phyloP scores from a whole-genome alignment of 1,140 invertebrate genomes.

The Eriocheir sinensis region DNA sequence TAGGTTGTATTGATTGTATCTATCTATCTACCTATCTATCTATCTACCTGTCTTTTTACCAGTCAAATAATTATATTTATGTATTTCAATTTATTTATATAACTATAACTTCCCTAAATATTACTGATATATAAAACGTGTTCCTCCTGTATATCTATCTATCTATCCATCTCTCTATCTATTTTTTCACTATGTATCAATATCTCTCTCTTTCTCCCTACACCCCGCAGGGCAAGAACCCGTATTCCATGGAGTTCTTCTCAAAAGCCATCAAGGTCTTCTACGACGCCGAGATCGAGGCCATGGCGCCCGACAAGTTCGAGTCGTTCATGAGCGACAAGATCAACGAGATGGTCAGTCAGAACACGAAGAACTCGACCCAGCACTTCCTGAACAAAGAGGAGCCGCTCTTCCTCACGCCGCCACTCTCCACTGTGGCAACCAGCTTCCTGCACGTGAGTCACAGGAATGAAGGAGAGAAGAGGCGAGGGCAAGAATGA shows the following conservation, averaged over 20 bases:
- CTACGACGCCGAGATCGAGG: constrained; percentile 59
- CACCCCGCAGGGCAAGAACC: constrained; percentile 44
- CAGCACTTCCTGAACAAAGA: constrained; percentile 36
- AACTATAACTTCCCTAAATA: no score
- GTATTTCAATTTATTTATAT: no score
- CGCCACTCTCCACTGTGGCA: constrained; percentile 63
- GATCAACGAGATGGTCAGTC: constrained; percentile 54
- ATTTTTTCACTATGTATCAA: neutral
- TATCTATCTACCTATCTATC: no score
- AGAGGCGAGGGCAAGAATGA: constrained; percentile 37
- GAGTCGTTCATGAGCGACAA: constrained; percentile 38
- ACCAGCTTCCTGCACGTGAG: constrained; percentile 68
- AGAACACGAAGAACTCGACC: constrained; percentile 24
- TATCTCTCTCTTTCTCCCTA: neutral
- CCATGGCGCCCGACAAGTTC: neutral
- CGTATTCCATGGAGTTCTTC: constrained; percentile 67
- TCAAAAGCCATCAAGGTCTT: constrained; percentile 63
- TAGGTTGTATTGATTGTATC: no score
- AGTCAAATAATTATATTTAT: no score
- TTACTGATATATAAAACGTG: no score
- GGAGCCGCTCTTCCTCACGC: constrained; percentile 56
- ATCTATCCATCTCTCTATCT: no score
- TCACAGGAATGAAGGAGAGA: neutral
- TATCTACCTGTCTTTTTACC: no score
- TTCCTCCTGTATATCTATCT: no score